A percentile compares a stretch with the other conserved stretches of the same genome.
These are phyloP conservation scores for Sebastes hubbsi DNA, from an alignment of 2,797 vertebrate species.

Conservation along the genomic window DNA sequence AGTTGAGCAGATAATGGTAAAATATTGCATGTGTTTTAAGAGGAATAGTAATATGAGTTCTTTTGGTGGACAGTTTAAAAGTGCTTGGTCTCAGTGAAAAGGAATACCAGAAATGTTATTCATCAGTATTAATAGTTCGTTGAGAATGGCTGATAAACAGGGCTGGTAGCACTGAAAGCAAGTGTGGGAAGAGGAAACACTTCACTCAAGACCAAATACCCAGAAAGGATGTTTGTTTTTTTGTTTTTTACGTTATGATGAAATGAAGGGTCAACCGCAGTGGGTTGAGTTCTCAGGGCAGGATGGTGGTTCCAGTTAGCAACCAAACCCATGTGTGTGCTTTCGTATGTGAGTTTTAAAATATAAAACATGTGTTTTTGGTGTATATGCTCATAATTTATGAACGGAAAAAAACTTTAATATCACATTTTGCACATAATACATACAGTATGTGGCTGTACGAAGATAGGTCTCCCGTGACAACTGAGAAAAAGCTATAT, in stretches of 20 bases:
- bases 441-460: not conserved
- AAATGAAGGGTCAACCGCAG: conserved; percentile 19
- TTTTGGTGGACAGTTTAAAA: not conserved
- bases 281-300: not conserved
- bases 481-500: not conserved
- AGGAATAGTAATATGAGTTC: not conserved
- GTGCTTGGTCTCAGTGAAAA: not conserved
- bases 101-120: not conserved
- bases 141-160: not conserved
- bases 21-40: not conserved
- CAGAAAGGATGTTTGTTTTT: conserved; percentile 11
- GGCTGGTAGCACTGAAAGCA: not conserved
- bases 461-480: not conserved
- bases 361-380: not conserved
- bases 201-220: conserved; percentile 20
- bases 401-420: not conserved
- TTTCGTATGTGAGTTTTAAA: not conserved
- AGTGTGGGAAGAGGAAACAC: conserved; percentile 42
- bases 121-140: not conserved
- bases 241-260: not conserved
- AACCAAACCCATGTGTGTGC: not conserved
- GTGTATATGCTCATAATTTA: no score
- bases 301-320: not conserved
- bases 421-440: not conserved
- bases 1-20: not conserved